Evolutionary conservation across 1,140 invertebrate genomes (phyloP), one percentile per base, ranked within the genome.

Genomic region (Wasmannia auropunctata): DNA sequence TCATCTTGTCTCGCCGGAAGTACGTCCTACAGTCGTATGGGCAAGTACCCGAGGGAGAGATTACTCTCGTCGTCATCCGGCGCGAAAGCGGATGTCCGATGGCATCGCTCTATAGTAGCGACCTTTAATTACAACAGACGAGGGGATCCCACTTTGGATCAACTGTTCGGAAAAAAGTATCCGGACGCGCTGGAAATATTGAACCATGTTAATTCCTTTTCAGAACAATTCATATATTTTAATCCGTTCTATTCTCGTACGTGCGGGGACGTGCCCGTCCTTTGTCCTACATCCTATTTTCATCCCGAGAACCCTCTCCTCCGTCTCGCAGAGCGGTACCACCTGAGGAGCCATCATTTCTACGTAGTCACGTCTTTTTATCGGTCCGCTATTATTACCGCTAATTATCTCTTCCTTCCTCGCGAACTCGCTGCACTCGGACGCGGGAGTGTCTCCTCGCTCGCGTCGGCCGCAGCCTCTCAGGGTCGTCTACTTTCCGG

Each of bases 401-500:
- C n/a, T 65, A 40, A 40, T 25, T 65, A 10, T 65, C n/a, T 65
- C 34, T 65, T 34, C 19, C 62, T n/a, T 65, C 62, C 62, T 40
- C n/a, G 62, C 34, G 34, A 40, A 65, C 34, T 22, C 62, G 16
- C 19, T 63, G 60, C 31, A 34, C 31, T 34, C 8, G 31, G 31
- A 65, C 62, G 56, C 60, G 11, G n/a, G 19, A 65, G 19, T 34
- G 62, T 31, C 62, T 37, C 31, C 60, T 58, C 56, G 54, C 16
- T 56, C 56, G 25, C n/a, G n/a, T n/a, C n/a, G n/a, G n/a, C 56
- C 56, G 56, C 16, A 34, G 34, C 34, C 5, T 37, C n/a, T 65
- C 62, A 65, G 62, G 34, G 34, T 65, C 62, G 62, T 10, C 34
- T 65, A 40, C 62, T 65, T 62, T 65, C 10, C 62, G 34, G 34